Base-by-base conservation (phyloP, 2,888 invertebrate species). In the Calameuta idolon region DNA sequence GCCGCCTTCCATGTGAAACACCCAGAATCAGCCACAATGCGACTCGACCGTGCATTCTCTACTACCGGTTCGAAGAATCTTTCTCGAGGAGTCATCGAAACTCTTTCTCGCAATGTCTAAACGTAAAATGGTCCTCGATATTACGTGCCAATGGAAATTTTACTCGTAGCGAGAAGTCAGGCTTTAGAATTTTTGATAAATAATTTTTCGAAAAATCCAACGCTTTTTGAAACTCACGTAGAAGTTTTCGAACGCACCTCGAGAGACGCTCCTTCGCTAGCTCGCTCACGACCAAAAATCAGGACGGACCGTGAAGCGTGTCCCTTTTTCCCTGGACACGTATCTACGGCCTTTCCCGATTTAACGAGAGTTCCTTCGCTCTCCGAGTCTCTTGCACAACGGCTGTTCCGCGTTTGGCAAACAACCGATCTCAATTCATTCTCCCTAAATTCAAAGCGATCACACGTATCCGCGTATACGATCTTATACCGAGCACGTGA, bases 1-100 rank as follows among this genome's bases (percentile, higher is more conserved):
- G 80, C 76, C 76, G 77, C 79, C 85, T 86, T 83, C 84, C 84
- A 79, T 83, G 81, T 73, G 69, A 75, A 34, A 34, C 75, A 76
- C 40, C 69, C 55, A 69, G 76, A 73, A 80, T 77, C 75, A 75
- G 75, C 78, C 74, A 55, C 55, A 55, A 55, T 23, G 55, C 55
- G 55, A 55, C 55, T 23, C 23, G 23, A 55, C 55, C 55, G 55
- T 55, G 9, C 55, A 55, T 55, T 55, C 55, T 55, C 23, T 23
- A 55, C 55, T 55, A 55, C 23, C 55, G 55, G 55, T 23, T 55
- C 55, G 55, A 23, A 9, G 23, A 55, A 55, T 55, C 55, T 55
- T 23, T 0, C 55, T 23, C 55, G 23, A 23, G 55, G 9, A 55
- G 23, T 23, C 23, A 5, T 55, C 55, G 55, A 55, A 55, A 55